phyloP scores from a whole-genome alignment of 2,797 vertebrate species.

The Myotis planiceps region DNA sequence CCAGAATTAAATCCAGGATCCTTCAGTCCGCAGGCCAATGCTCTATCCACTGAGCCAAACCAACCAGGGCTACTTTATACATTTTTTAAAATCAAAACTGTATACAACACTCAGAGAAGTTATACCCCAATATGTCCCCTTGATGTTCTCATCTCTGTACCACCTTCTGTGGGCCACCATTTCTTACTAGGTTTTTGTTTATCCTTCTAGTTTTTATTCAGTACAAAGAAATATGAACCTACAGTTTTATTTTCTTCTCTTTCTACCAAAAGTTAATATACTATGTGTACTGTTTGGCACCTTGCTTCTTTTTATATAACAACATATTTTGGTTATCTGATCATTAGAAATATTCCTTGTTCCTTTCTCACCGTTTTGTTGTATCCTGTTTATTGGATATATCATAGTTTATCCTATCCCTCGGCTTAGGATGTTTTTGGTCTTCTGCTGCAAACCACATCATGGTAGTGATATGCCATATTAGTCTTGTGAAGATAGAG shows the following conservation, averaged over 20 bases:
- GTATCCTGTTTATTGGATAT: neutral
- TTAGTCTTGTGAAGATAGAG: neutral
- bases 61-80: neutral
- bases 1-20: too few relatives aligned
- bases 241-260: neutral
- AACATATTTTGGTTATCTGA: neutral
- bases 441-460: neutral
- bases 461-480: too few relatives aligned
- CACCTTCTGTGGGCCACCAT: too few relatives aligned
- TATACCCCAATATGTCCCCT: rapidly evolving
- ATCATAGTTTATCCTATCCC: neutral
- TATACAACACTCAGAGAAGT: neutral
- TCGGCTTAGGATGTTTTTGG: neutral
- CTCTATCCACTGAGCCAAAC: too few relatives aligned
- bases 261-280: neutral
- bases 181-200: neutral
- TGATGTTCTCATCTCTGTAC: rapidly evolving
- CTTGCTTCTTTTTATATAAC: neutral
- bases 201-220: neutral
- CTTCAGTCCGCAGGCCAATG: too few relatives aligned
- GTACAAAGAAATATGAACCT: neutral
- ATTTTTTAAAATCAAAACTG: neutral
- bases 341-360: neutral
- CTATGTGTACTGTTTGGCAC: neutral
- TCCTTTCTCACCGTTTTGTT: neutral